Evolutionary conservation across 2,888 invertebrate genomes (phyloP), one percentile per base, ranked within the genome.

Genomic region (Noctua pronuba): DNA sequence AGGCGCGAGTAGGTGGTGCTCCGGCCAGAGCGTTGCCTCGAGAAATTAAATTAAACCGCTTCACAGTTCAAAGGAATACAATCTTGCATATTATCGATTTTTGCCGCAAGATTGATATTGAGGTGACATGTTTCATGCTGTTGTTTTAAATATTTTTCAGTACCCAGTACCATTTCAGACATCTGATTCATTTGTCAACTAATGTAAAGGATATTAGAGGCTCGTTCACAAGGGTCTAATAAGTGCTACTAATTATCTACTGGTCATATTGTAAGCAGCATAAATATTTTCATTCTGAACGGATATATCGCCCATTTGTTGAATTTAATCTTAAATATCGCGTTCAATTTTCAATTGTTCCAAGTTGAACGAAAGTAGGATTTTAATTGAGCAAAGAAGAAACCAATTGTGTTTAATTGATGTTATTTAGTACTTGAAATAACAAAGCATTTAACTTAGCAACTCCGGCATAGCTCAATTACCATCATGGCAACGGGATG

Each of bases 401-500:
- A 81, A 85, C 75, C 81, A 84, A 88, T 88, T 88, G 77, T 74
- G 64, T 79, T 76, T 86, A 88, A 88, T 86, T 86, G 76, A 38
- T 80, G 80, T 88, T 89, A 87, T 87, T 87, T 82, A 79, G 78
- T 75, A 86, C 75, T 83, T 73, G 66, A 75, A 82, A 83, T 83
- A 83, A 88, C 84, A 83, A 84, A 79, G 70, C 80, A 69, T 89
- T 86, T 82, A 71, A 83, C 79, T 82, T 85, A 69, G 67, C 58
- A 73, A 82, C 81, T 75, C 68, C 62, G 28, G 31, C 62, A 74
- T 52, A 28, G 66, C 69, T 80, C 84, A 80, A 84, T 84, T 86
- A 82, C 71, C 76, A 79, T 70, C 82, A 82, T 82, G 79, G 82
- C 84, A 76, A 86, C 83, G 58, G 62, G 55, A 65, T 82, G 87